phyloP scores from a whole-genome alignment of 2,113 vertebrate genomes.

The Typhlomys cinereus region DNA sequence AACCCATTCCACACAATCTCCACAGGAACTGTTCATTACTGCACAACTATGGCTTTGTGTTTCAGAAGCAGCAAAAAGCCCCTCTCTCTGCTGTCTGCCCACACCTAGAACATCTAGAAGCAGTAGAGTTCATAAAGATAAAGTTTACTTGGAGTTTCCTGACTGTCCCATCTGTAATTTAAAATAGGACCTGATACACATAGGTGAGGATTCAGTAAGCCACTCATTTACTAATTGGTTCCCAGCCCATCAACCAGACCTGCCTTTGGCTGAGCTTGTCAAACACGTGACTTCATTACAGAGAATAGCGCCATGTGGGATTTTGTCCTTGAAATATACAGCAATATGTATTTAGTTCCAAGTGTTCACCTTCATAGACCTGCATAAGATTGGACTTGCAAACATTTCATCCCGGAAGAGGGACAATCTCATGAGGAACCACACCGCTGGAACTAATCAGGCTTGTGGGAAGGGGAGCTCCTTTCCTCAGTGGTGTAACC shows the following conservation, averaged over 20 bases:
- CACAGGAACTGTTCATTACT: neutral
- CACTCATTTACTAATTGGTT: neutral
- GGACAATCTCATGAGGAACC: no score
- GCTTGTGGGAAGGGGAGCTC: no score
- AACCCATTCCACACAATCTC: neutral
- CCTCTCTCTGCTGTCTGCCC: neutral
- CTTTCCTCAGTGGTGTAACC: no score
- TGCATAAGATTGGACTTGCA: no score
- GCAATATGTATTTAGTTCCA: no score
- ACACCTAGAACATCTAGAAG: neutral
- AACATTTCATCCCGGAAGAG: no score
- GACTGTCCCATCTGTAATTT: neutral
- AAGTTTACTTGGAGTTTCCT: neutral
- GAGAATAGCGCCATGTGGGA: neutral
- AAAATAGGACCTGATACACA: neutral
- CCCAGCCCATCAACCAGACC: neutral
- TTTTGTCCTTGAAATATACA: constrained; percentile 6
- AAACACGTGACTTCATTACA: neutral
- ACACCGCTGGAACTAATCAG: no score
- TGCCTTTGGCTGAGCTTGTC: neutral
- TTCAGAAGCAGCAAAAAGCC: neutral
- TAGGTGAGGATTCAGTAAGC: neutral
- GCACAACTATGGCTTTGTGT: neutral
- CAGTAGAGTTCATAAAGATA: neutral
- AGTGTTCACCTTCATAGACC: no score